Evolutionary conservation across 2,113 vertebrate species (phyloP), one percentile per base, ranked within the genome.

Genomic region (Cyanistes caeruleus): DNA sequence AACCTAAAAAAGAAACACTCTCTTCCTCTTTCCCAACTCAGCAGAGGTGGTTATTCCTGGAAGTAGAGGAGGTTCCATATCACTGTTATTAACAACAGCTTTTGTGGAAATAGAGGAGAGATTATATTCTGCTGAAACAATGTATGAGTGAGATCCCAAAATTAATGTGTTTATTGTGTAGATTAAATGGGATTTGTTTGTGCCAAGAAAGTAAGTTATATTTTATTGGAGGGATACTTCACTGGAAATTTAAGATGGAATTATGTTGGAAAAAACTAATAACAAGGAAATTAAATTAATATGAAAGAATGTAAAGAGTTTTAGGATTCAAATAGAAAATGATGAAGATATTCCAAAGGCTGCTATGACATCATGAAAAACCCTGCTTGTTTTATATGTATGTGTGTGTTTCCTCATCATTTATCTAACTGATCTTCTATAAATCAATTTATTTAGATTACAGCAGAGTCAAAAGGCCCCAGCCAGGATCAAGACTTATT

Each of bases 361-460:
- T 81, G 25, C n/a, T 75, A 87, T 93, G 5, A 19, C 7, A 62
- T 78, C 21, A 23, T 82, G 85, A 39, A 79, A 90, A 81, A 28
- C 16, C 7, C 25, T 20, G n/a, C 28, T 44, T 82, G 11, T 72
- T 95, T 90, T 82, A 31, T 81, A 77, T 78, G 73, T 65, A 37
- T 59, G 37, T 53, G 41, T 80, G 68, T 84, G 49, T 76, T 93
- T 84, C 37, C 84, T 87, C 65, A 89, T 93, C 43, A 82, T 89
- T 87, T 93, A 51, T 93, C 76, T 89, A 85, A 81, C 79, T 80
- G 91, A 91, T 96, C 52, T 90, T 56, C 84, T 90, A 81, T 95
- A 93, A 96, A 96, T 96, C 90, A 95, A 90, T 93, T 70, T 87
- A 92, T 93, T 94, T 90, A 92, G 86, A 87, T 96, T 95, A 84